Evolutionary conservation across 2,113 vertebrate species (phyloP).

Genomic region (Ivindomyrus marchei): DNA sequence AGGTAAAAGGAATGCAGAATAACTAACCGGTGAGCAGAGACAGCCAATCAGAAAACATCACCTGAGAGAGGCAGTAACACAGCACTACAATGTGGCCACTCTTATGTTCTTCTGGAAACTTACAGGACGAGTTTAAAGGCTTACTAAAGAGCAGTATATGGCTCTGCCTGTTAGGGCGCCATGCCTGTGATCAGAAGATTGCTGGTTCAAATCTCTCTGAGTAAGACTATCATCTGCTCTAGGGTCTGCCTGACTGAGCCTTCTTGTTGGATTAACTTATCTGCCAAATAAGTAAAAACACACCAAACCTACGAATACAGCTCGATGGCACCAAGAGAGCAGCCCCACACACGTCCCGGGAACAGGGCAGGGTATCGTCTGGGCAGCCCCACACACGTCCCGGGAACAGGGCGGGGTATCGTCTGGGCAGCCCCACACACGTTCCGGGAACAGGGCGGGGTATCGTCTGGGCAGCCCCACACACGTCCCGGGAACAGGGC

Average conservation of each 20-base stretch:
- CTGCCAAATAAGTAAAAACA: neutral
- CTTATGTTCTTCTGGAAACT: neutral
- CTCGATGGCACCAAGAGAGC: neutral
- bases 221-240: neutral
- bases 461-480: no score
- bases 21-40: neutral
- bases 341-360: no score
- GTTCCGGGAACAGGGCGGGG: no score
- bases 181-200: neutral
- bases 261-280: neutral
- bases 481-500: no score
- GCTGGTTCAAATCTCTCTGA: neutral
- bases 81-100: neutral
- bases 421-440: no score
- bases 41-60: neutral
- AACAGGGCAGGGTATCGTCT: no score
- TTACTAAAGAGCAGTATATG: neutral
- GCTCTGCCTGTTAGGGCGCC: neutral
- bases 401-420: no score
- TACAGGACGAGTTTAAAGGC: neutral
- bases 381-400: no score
- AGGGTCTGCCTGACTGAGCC: neutral
- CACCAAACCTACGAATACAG: neutral
- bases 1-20: neutral
- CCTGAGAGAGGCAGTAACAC: neutral